These are phyloP conservation scores for Stomatorhinus ivindoensis DNA, from an alignment of 2,113 vertebrate genomes.

Conservation along the genomic window DNA sequence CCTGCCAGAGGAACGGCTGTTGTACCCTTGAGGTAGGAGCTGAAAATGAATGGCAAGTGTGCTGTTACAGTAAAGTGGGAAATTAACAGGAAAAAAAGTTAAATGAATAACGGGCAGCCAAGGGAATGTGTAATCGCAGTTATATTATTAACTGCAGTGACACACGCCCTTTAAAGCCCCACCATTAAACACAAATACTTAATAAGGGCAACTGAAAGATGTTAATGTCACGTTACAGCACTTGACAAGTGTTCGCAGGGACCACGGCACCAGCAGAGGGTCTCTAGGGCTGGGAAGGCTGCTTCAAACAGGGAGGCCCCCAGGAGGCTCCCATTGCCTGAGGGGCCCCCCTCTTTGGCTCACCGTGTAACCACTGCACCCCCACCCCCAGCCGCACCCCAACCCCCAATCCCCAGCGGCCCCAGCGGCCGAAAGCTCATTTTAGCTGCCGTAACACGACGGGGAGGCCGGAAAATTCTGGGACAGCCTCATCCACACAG, in stretches of 20 bases:
- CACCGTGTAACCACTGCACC: not conserved
- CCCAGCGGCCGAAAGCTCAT: not conserved
- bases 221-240: not conserved
- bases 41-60: not conserved
- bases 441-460: conserved; percentile 15
- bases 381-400: not conserved
- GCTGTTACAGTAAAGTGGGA: not conserved
- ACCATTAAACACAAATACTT: not conserved
- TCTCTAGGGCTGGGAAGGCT: not conserved
- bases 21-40: not conserved
- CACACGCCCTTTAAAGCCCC: not conserved
- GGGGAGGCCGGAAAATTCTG: conserved; percentile 39
- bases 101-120: not conserved
- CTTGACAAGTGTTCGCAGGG: too few relatives aligned
- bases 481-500: conserved; percentile 48
- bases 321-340: not conserved
- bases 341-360: not conserved
- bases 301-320: not conserved
- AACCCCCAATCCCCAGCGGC: not conserved
- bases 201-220: not conserved
- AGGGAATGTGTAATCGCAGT: not conserved
- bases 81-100: not conserved
- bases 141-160: not conserved
- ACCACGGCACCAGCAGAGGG: not conserved
- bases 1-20: not conserved